Evolutionary conservation across 1,140 invertebrate genomes (phyloP).

Genomic region (Drosophila carrolli): DNA sequence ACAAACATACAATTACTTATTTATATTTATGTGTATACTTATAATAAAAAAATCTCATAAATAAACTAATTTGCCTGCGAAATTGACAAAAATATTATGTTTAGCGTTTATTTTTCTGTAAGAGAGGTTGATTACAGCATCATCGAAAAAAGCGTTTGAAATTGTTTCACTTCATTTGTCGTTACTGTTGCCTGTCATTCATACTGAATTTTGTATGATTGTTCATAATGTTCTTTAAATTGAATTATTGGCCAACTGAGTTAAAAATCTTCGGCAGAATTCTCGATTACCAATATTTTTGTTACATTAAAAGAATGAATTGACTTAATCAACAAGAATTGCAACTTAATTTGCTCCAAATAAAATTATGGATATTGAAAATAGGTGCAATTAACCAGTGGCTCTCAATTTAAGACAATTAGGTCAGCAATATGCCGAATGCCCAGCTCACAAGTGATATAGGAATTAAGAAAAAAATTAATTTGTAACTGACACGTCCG

Average conservation of each 20-base stretch:
- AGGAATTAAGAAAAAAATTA: no score
- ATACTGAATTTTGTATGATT: conserved; percentile 32
- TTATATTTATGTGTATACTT: no score
- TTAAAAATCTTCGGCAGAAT: background rate
- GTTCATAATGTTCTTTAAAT: conserved; percentile 26
- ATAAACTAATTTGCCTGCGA: no score
- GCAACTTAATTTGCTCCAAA: background rate
- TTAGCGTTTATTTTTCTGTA: no score
- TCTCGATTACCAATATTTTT: background rate
- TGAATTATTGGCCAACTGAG: conserved; percentile 31
- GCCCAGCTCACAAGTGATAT: no score
- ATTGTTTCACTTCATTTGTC: conserved; percentile 49
- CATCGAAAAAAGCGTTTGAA: conserved; percentile 10
- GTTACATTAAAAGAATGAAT: background rate
- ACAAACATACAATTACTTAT: no score
- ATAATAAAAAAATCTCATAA: no score
- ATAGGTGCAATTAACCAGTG: no score
- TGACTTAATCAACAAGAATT: background rate
- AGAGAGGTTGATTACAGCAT: background rate
- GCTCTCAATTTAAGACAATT: no score
- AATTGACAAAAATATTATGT: no score
- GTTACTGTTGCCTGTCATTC: conserved; percentile 51
- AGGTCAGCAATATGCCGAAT: no score
- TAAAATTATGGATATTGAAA: background rate
- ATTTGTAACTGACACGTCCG: no score